Conservation (phyloP, 1,140 invertebrate species). For the Zeugodacus cucurbitae region DNA sequence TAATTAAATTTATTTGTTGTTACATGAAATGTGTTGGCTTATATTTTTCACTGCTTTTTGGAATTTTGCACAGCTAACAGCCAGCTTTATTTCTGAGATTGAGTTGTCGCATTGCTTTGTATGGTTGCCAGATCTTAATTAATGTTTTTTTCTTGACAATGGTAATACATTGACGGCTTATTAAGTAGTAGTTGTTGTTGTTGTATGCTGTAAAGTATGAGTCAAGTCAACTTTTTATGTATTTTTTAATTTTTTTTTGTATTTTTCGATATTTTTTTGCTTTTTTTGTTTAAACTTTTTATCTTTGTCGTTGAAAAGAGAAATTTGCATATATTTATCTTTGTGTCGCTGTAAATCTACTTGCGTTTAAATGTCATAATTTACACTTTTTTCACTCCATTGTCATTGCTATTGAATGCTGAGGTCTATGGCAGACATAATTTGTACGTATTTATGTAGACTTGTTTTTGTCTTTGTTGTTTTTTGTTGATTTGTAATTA, state of each 20-base stretch:
- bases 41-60: neutral
- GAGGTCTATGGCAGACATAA: neutral
- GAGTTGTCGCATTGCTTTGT: neutral
- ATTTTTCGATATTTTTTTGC: neutral
- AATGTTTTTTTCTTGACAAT: neutral
- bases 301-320: neutral
- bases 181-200: neutral
- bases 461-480: neutral
- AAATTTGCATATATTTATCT: neutral
- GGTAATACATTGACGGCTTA: neutral
- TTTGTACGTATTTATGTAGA: neutral
- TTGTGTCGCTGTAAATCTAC: neutral
- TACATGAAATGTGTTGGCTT: neutral
- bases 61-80: neutral
- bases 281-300: neutral
- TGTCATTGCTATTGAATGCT: neutral
- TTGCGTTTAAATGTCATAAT: conserved; percentile 9
- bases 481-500: no score
- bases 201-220: neutral
- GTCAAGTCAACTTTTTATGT: neutral
- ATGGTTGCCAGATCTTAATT: neutral
- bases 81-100: neutral
- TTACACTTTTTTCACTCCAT: neutral
- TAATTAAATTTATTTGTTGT: neutral
- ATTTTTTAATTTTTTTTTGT: neutral